phyloP scores from a whole-genome alignment of 2,888 invertebrate species.

The Piscicola geometra region DNA sequence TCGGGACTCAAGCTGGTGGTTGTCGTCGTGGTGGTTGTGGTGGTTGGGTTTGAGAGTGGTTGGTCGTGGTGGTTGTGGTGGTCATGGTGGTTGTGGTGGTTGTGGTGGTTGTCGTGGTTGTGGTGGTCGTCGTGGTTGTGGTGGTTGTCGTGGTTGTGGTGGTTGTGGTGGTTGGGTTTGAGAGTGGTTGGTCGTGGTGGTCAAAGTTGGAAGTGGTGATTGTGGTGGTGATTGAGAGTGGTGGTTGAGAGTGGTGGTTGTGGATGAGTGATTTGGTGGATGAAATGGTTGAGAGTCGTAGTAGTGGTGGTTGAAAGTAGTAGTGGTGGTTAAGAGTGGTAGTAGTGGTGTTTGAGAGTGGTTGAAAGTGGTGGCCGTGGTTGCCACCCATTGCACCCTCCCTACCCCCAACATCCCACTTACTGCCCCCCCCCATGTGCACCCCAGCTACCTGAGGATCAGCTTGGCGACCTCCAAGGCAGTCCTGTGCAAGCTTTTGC shows the following conservation, averaged over 20 bases:
- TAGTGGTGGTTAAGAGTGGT: too few species aligned
- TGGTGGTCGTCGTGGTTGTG: conserved; percentile 54
- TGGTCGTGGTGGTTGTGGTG: too few species aligned
- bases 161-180: too few species aligned
- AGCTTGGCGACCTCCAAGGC: conserved; percentile 82
- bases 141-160: conserved; percentile 37
- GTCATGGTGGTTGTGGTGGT: conserved; percentile 65
- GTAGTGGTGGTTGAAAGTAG: conserved; percentile 53
- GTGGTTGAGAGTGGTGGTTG: too few species aligned
- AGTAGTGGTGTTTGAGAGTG: too few species aligned
- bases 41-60: too few species aligned
- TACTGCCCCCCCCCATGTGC: neutral
- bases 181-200: too few species aligned
- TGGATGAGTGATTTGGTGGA: too few species aligned
- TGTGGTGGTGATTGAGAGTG: conserved; percentile 54
- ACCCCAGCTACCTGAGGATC: conserved; percentile 60
- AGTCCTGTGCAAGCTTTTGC: conserved; percentile 75
- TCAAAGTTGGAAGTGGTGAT: too few species aligned
- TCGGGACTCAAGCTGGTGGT: conserved; percentile 52
- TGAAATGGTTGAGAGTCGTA: conserved; percentile 51
- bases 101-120: conserved; percentile 62
- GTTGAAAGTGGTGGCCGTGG: too few species aligned
- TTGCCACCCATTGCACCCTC: too few species aligned
- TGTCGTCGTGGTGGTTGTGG: too few species aligned
- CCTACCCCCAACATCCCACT: neutral